These are phyloP conservation scores for Sphinx pinastri DNA, from an alignment of 2,888 invertebrate genomes.

Conservation along the genomic window DNA sequence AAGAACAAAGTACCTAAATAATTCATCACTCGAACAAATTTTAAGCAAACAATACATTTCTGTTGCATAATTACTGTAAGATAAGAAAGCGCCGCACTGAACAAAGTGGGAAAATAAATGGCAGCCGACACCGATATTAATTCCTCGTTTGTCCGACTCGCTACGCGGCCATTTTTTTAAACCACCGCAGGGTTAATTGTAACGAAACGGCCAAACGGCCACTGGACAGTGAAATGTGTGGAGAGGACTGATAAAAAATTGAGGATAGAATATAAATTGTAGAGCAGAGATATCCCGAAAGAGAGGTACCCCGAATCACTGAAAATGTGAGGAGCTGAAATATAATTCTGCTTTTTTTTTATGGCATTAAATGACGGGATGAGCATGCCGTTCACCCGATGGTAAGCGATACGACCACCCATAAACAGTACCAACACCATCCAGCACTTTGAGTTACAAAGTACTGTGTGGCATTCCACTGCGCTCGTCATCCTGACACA, in stretches of 20 bases:
- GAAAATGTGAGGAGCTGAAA: too few species aligned
- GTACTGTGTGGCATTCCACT: too few species aligned
- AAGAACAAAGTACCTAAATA: conserved; percentile 46
- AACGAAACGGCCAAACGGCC: conserved; percentile 53
- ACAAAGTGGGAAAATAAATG: conserved; percentile 74
- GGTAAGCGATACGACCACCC: too few species aligned
- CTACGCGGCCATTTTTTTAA: conserved; percentile 65
- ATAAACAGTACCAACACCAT: too few species aligned
- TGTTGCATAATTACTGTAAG: conserved; percentile 69
- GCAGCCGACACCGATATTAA: conserved; percentile 69
- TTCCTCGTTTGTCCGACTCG: conserved; percentile 73
- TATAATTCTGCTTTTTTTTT: too few species aligned
- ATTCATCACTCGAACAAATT: conserved; percentile 61
- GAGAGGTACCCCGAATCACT: too few species aligned
- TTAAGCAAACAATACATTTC: conserved; percentile 69
- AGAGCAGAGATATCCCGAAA: background rate
- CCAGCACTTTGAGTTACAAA: too few species aligned
- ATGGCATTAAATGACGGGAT: too few species aligned
- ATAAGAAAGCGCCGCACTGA: conserved; percentile 60
- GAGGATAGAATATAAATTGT: conserved; percentile 1
- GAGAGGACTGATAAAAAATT: conserved; percentile 38
- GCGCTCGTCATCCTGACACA: too few species aligned
- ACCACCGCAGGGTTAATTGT: conserved; percentile 69
- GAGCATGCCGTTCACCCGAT: too few species aligned
- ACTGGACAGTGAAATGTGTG: conserved; percentile 51